These are phyloP conservation scores for Coreoperca whiteheadi DNA, from an alignment of 2,113 vertebrate species.

Conservation along the genomic window DNA sequence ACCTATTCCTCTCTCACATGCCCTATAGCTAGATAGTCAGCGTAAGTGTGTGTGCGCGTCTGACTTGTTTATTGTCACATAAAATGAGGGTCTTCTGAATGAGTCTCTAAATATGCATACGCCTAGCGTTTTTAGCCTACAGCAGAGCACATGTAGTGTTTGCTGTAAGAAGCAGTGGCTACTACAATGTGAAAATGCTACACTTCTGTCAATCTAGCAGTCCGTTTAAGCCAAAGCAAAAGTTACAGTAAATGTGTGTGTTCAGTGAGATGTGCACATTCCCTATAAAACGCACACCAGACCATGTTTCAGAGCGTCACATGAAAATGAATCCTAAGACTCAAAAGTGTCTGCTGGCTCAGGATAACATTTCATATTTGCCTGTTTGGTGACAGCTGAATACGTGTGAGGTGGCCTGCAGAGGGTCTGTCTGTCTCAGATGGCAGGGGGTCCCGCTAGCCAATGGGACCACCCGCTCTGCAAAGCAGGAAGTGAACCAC, in stretches of 20 bases:
- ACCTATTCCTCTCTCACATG: conserved; percentile 78
- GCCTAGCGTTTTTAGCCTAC: conserved; percentile 7
- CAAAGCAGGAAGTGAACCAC: conserved; percentile 75
- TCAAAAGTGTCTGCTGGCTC: not conserved
- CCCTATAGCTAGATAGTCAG: conserved; percentile 62
- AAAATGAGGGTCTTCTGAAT: conserved; percentile 54
- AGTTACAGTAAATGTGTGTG: conserved; percentile 11
- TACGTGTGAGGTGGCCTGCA: conserved; percentile 43
- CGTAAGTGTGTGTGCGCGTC: conserved; percentile 31
- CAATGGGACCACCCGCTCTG: conserved; percentile 70
- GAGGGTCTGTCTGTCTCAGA: conserved; percentile 65
- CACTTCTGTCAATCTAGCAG: not conserved
- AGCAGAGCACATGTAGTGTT: conserved; percentile 24
- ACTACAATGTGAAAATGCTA: not conserved
- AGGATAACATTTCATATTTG: conserved; percentile 30
- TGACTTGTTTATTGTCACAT: conserved; percentile 62
- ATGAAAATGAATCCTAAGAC: not conserved
- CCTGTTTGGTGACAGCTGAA: conserved; percentile 63
- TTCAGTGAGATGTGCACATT: not conserved
- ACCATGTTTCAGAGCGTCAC: not conserved
- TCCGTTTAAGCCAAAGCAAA: not conserved
- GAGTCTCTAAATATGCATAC: conserved; percentile 38
- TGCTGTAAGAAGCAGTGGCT: conserved; percentile 3
- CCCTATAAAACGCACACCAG: not conserved
- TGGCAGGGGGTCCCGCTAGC: conserved; percentile 63